Evolutionary conservation across 1,140 invertebrate species (phyloP).

Genomic region (Bombus pyrosoma): DNA sequence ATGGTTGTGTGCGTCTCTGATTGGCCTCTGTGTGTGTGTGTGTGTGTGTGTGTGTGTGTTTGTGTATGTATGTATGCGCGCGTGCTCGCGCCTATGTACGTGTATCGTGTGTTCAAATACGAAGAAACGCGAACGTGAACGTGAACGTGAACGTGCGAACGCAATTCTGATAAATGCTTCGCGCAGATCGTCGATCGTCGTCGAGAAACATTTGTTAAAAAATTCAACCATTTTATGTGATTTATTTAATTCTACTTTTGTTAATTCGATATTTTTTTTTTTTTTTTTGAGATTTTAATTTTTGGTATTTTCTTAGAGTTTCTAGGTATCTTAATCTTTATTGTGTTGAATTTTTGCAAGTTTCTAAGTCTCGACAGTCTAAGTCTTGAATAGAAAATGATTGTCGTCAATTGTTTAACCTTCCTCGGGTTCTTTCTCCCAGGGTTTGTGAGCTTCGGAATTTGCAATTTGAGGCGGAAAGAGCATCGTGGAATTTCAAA

Average conservation of each 20-base stretch:
- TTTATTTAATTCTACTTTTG: not conserved
- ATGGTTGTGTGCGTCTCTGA: conserved; percentile 36
- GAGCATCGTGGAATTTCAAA: too few relatives aligned
- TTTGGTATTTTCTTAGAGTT: not conserved
- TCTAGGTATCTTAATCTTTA: not conserved
- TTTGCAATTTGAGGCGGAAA: not conserved
- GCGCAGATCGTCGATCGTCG: conserved; percentile 41
- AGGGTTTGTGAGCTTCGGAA: not conserved
- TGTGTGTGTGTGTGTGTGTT: accelerated
- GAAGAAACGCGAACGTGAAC: conserved; percentile 15
- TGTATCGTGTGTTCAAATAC: conserved; percentile 43
- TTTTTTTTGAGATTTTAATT: not conserved
- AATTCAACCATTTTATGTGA: not conserved
- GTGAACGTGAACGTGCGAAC: conserved; percentile 39
- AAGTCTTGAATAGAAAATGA: conserved; percentile 26
- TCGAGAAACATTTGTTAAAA: not conserved
- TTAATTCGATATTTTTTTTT: not conserved
- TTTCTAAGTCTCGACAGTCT: conserved; percentile 7
- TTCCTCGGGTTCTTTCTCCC: not conserved
- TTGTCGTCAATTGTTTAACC: conserved; percentile 15
- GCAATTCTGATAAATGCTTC: conserved; percentile 53
- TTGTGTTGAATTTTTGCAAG: not conserved
- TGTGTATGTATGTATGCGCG: accelerated
- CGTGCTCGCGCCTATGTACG: not conserved
- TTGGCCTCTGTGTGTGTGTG: conserved; percentile 23